Evolutionary conservation across 64 coral and sea anemone species (phyloP).

Genomic region (Stichodactyla helianthus): DNA sequence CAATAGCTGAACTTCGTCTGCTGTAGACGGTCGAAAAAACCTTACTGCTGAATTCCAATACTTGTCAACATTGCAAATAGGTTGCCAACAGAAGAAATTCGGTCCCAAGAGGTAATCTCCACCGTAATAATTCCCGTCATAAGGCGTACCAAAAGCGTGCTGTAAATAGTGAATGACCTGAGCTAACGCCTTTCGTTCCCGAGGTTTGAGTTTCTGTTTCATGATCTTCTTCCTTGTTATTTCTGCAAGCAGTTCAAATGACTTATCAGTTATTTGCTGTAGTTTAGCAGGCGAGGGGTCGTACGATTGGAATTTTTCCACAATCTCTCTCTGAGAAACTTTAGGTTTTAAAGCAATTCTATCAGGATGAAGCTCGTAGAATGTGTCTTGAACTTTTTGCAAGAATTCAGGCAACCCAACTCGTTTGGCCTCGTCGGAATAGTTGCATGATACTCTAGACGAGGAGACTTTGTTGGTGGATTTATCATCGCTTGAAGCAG

Average conservation of each 20-base stretch:
- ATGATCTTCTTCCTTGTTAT: conserved; percentile 41
- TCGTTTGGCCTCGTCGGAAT: conserved; percentile 48
- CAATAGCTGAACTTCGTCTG: conserved; percentile 48
- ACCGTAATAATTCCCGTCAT: conserved; percentile 71
- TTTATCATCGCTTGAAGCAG: neutral
- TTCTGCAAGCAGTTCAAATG: conserved; percentile 52
- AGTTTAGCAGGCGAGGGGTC: conserved; percentile 66
- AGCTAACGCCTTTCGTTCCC: conserved; percentile 75
- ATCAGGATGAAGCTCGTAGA: conserved; percentile 67
- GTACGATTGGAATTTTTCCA: conserved; percentile 56
- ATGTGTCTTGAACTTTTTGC: conserved; percentile 73
- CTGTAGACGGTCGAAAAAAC: conserved; percentile 41
- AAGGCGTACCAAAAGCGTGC: conserved; percentile 63
- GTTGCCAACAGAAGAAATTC: conserved; percentile 82
- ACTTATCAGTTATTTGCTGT: conserved; percentile 62
- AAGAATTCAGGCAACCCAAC: conserved; percentile 59
- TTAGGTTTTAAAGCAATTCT: conserved; percentile 23
- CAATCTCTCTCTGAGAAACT: conserved; percentile 37
- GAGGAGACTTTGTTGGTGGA: neutral
- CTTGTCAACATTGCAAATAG: conserved; percentile 32
- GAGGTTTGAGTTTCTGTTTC: conserved; percentile 56
- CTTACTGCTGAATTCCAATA: conserved; percentile 9
- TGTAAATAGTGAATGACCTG: conserved; percentile 75
- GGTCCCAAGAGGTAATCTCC: conserved; percentile 82
- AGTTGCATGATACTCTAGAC: conserved; percentile 13